Base-by-base conservation (phyloP, 2,888 invertebrate genomes). In the Nephrotoma guestfalica region DNA sequence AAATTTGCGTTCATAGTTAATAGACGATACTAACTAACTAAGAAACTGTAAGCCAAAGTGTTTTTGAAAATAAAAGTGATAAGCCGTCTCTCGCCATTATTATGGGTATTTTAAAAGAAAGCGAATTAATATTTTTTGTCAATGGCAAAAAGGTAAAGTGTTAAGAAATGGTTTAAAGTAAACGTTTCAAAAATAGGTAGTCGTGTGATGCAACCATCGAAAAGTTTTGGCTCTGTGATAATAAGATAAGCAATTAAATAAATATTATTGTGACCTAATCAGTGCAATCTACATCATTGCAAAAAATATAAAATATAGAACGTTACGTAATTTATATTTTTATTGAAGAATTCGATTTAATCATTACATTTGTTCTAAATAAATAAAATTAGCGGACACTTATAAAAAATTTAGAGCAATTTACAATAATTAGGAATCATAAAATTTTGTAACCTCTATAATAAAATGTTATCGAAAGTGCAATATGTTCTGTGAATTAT, bases 121-220 rank as follows among this genome's bases (percentile, higher is more conserved):
- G 71, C 30, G 71, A 71, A 30, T 89, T 93, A 15, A 89, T 92
- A 7, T 93, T 93, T 89, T 93, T 90, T 88, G 92, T 93, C 11
- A 94, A 94, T 89, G 93, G 94, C 41, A 92, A 92, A 88, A 93
- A 93, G 92, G 93, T 93, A 90, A 89, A 71, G 30, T 71, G 9
- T 7, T 30, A 6, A 4, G 4, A 51, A 51, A 51, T 15, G 6
- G 6, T 51, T 30, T 30, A 30, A 30, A 30, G 30, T 2, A 30
- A 2, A 30, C 2, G 30, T 15, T 89, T 87, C 51, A 41, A 83
- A 85, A 42, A 43, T 15, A 71, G 9, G 2, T 41, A 6, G 15
- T 85, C n/a, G 15, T 84, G 47, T 51, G n/a, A 15, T 51, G 15
- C 30, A 47, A 13, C 51, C n/a, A 51, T 51, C 51, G 9, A 9